Percentiles rank a stretch among this genome's conserved stretches.
phyloP scores from a whole-genome alignment of 2,113 vertebrate species.

The Zootoca vivipara region DNA sequence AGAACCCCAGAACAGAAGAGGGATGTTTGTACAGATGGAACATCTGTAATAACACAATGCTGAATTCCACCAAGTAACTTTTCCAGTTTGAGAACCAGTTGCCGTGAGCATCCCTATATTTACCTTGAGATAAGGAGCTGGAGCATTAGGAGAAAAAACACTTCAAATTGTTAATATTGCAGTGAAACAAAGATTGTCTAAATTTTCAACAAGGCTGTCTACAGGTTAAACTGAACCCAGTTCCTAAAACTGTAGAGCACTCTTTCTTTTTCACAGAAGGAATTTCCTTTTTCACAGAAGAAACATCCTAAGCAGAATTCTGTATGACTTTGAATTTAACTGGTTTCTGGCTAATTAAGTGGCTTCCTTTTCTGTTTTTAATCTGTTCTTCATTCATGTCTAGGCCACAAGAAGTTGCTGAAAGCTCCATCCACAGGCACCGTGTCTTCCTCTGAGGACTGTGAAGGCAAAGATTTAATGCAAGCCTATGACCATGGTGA shows the following conservation, averaged over 20 bases:
- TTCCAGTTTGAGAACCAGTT: not conserved
- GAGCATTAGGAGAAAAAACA: not conserved
- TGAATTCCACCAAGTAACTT: not conserved
- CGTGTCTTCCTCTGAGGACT: conserved; percentile 88
- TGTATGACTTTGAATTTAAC: not conserved
- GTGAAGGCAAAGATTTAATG: conserved; percentile 84
- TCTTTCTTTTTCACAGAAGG: not conserved
- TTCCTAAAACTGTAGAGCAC: not conserved
- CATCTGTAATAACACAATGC: no score
- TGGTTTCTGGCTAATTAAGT: not conserved
- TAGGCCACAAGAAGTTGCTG: conserved; percentile 64
- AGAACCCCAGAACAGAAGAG: no score
- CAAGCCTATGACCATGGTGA: conserved; percentile 74
- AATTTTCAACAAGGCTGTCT: not conserved
- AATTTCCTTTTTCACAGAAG: not conserved
- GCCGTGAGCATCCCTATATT: no score
- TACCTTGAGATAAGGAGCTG: not conserved
- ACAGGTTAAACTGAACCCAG: not conserved
- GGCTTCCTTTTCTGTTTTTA: not conserved
- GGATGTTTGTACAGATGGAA: no score
- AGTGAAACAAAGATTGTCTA: not conserved
- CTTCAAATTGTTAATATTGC: not conserved
- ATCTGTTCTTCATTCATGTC: not conserved
- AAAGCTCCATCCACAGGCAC: conserved; percentile 82
- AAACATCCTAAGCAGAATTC: not conserved